Percentiles rank a stretch among this genome's conserved stretches.
phyloP scores from a whole-genome alignment of 1,140 invertebrate genomes.

The Drosophila baimaii region DNA sequence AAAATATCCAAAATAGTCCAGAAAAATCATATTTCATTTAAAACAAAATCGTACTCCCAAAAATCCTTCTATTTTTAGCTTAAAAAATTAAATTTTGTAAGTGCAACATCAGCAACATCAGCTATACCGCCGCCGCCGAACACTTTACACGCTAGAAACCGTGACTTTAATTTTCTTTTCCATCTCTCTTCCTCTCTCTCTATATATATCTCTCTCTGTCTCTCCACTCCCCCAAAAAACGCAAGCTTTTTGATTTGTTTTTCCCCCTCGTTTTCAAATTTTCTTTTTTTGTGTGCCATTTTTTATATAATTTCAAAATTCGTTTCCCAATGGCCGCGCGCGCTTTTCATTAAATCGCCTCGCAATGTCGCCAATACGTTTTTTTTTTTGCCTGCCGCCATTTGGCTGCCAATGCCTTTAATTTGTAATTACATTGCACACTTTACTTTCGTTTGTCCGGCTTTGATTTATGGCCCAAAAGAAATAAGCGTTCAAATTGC shows the following conservation, averaged over 20 bases:
- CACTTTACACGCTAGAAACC: slow-evolving; percentile 81
- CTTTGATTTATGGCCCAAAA: slow-evolving; percentile 72
- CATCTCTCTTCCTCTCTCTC: slow-evolving; percentile 10
- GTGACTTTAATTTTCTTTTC: slow-evolving; percentile 81
- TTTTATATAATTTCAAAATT: slow-evolving; percentile 80
- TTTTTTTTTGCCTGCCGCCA: slow-evolving; percentile 40
- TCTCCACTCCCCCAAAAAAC: slow-evolving; percentile 12
- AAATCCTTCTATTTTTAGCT: no score
- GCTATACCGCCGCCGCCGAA: slow-evolving; percentile 22
- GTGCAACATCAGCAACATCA: slow-evolving; percentile 11
- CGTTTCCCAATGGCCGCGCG: slow-evolving; percentile 69
- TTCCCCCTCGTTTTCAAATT: slow-evolving; percentile 49
- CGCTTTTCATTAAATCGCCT: slow-evolving; percentile 77
- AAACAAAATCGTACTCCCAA: not conserved
- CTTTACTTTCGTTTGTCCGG: slow-evolving; percentile 77
- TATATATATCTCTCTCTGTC: no score
- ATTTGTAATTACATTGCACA: slow-evolving; percentile 77
- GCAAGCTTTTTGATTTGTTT: slow-evolving; percentile 70
- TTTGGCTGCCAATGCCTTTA: slow-evolving; percentile 53
- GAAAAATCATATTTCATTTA: not conserved
- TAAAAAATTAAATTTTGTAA: not conserved
- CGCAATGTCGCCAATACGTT: slow-evolving; percentile 68
- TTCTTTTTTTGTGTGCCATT: slow-evolving; percentile 41
- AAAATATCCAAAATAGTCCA: not conserved
- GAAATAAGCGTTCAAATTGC: slow-evolving; percentile 60